These are phyloP conservation scores for Vollenhovia emeryi DNA, from an alignment of 1,140 invertebrate genomes.

Conservation along the genomic window DNA sequence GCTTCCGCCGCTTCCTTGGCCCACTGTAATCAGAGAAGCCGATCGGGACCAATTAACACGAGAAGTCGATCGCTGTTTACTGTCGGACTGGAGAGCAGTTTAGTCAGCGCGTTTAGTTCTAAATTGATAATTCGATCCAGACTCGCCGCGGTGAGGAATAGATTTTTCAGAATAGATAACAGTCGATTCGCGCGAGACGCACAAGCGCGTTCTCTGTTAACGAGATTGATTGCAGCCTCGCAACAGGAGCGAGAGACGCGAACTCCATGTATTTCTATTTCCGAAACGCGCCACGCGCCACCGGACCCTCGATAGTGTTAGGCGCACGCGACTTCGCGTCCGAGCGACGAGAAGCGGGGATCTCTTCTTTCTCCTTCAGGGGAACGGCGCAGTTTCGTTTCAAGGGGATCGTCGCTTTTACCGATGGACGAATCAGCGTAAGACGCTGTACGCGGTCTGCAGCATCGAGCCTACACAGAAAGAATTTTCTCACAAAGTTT, in stretches of 20 bases:
- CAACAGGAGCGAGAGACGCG: slow-evolving; percentile 26
- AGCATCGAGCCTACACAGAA: neutral
- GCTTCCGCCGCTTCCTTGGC: slow-evolving; percentile 82
- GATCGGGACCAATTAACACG: neutral
- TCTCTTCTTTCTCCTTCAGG: neutral
- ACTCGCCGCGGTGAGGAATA: neutral
- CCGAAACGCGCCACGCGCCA: slow-evolving; percentile 52
- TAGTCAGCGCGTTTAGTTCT: slow-evolving; percentile 36
- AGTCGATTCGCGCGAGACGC: neutral
- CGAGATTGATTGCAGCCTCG: slow-evolving; percentile 59
- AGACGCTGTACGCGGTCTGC: neutral
- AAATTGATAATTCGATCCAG: slow-evolving; percentile 50
- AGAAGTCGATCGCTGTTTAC: slow-evolving; percentile 15
- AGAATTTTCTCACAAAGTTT: too few species aligned
- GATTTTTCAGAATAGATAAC: slow-evolving; percentile 36
- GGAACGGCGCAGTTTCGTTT: slow-evolving; percentile 24
- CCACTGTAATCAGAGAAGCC: slow-evolving; percentile 77
- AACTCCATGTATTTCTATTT: slow-evolving; percentile 66
- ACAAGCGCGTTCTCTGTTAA: slow-evolving; percentile 53
- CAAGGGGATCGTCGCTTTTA: slow-evolving; percentile 39
- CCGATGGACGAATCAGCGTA: neutral
- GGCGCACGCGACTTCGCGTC: slow-evolving; percentile 14
- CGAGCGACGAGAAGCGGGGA: too few species aligned
- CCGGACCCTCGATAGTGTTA: slow-evolving; percentile 65
- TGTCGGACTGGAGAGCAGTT: neutral